Conservation (phyloP, 2,113 vertebrate species). For the Ailuropoda melanoleuca region DNA sequence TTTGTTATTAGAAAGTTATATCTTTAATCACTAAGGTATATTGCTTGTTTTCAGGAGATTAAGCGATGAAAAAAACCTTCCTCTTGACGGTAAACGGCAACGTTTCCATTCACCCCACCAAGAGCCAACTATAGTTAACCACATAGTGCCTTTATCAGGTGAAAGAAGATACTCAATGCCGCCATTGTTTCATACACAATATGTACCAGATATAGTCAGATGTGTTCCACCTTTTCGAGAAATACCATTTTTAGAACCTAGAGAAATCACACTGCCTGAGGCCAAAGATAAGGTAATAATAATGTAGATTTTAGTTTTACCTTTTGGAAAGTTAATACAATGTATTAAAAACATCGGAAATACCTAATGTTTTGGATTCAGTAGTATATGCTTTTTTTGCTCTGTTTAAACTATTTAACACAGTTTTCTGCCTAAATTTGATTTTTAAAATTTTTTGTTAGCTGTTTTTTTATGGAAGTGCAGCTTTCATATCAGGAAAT, state of each 20-base stretch:
- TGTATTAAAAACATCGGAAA: slow-evolving; percentile 31
- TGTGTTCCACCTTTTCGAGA: slow-evolving; percentile 77
- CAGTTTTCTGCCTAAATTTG: neutral
- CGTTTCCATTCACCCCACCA: slow-evolving; percentile 82
- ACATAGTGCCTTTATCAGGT: slow-evolving; percentile 84
- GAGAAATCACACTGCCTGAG: slow-evolving; percentile 76
- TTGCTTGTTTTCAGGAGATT: slow-evolving; percentile 87
- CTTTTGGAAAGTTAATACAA: neutral
- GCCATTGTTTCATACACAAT: slow-evolving; percentile 31
- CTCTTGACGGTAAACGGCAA: slow-evolving; percentile 87
- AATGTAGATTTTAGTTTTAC: slow-evolving; percentile 7
- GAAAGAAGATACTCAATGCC: slow-evolving; percentile 76
- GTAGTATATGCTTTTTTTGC: neutral
- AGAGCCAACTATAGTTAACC: slow-evolving; percentile 75
- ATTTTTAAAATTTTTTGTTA: slow-evolving; percentile 42
- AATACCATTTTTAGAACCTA: slow-evolving; percentile 69
- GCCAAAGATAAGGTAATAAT: slow-evolving; percentile 90
- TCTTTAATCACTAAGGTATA: slow-evolving; percentile 66
- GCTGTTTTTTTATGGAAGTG: neutral
- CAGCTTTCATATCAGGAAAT: neutral
- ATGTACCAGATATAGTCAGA: slow-evolving; percentile 66
- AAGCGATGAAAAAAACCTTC: slow-evolving; percentile 78
- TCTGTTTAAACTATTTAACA: slow-evolving; percentile 6
- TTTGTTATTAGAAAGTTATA: neutral
- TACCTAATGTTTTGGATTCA: slow-evolving; percentile 16